Evolutionary conservation across 2,888 invertebrate species (phyloP).

Genomic region (Ectemnius continuus): DNA sequence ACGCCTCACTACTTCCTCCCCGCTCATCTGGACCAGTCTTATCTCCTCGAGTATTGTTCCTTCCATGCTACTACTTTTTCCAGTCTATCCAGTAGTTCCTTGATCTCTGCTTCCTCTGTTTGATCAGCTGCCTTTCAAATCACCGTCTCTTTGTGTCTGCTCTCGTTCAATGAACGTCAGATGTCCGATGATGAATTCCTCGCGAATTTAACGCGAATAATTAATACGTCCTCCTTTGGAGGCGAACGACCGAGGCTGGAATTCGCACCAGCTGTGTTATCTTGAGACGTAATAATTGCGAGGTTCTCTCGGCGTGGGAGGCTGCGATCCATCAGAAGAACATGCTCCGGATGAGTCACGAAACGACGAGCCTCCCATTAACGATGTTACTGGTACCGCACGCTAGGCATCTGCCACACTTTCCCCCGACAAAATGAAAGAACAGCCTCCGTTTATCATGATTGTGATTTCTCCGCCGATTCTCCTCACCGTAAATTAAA

Average conservation of each 20-base stretch:
- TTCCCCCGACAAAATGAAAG: constrained; percentile 26
- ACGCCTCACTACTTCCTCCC: too few species aligned
- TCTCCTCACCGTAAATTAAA: constrained; percentile 6
- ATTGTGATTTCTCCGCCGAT: constrained; percentile 18
- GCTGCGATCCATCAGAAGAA: constrained; percentile 17
- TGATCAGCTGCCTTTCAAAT: too few species aligned
- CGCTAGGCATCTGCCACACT: constrained; percentile 16
- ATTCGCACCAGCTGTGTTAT: constrained; percentile 30
- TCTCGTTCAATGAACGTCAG: too few species aligned
- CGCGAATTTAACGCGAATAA: too few species aligned
- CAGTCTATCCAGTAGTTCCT: too few species aligned
- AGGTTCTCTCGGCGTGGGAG: constrained; percentile 10
- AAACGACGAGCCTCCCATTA: constrained; percentile 38
- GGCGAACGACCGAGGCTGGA: neutral
- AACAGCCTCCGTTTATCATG: constrained; percentile 14
- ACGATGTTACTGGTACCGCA: constrained; percentile 25
- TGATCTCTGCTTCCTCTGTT: too few species aligned
- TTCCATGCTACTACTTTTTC: too few species aligned
- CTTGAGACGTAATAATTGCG: constrained; percentile 37
- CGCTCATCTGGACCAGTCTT: too few species aligned
- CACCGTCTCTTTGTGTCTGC: too few species aligned
- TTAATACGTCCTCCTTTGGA: constrained; percentile 19
- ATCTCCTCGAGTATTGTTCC: too few species aligned
- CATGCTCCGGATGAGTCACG: constrained; percentile 36
- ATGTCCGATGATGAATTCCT: too few species aligned